phyloP scores from a whole-genome alignment of 2,797 vertebrate species.

The Micrastur ruficollis region DNA sequence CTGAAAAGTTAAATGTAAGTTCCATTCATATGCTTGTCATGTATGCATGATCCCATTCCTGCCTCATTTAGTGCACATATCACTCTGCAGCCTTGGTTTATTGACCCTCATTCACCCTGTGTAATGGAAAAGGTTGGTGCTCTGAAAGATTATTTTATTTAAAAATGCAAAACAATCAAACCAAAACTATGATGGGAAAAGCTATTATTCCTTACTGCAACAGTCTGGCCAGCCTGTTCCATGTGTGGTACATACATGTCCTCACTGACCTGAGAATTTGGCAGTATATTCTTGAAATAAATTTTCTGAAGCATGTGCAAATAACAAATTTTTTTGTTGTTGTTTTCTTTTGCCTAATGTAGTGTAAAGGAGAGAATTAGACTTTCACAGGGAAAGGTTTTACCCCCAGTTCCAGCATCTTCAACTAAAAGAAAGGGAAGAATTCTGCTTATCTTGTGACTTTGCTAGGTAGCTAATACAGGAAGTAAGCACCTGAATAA shows the following conservation, averaged over 20 bases:
- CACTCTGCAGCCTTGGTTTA: neutral
- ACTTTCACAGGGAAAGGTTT: neutral
- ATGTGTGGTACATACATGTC: neutral
- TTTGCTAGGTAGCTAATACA: neutral
- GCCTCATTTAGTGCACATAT: conserved; percentile 13
- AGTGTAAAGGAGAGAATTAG: neutral
- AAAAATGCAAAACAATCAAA: neutral
- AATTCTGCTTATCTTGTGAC: neutral
- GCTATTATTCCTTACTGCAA: fast-evolving
- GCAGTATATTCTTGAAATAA: neutral
- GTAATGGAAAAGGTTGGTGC: conserved; percentile 35
- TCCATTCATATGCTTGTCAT: conserved; percentile 47
- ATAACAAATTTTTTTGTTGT: neutral
- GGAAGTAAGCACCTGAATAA: neutral
- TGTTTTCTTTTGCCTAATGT: neutral
- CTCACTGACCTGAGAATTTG: conserved; percentile 40
- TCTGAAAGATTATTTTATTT: neutral
- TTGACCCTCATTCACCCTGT: neutral
- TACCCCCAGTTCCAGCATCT: neutral
- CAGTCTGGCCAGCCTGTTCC: conserved; percentile 46
- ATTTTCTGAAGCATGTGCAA: conserved; percentile 35
- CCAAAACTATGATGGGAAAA: neutral
- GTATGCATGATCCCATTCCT: conserved; percentile 32
- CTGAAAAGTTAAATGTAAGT: conserved; percentile 67
- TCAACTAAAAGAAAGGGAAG: neutral